Conservation (phyloP, 2,888 invertebrate species). For the Ormyrus labotus region DNA sequence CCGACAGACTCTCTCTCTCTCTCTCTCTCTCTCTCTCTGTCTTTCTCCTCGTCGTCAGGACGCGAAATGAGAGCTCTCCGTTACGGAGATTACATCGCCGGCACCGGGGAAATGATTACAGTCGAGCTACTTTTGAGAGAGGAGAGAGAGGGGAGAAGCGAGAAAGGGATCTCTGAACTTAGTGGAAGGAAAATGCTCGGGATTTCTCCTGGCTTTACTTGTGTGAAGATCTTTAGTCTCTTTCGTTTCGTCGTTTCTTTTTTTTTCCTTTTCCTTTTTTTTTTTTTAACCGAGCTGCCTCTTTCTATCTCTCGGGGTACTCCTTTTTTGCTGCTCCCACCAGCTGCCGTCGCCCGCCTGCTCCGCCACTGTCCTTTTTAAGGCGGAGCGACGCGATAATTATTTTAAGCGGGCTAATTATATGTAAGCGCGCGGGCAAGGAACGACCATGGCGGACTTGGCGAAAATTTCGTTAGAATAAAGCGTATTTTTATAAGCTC, state of each 20-base stretch:
- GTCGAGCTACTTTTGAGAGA: conserved; percentile 42
- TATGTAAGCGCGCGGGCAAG: conserved; percentile 1
- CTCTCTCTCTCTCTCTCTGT: too few relatives aligned
- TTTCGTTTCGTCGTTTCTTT: not conserved
- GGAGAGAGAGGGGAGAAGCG: not conserved
- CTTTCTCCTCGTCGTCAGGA: not conserved
- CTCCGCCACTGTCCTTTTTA: conserved; percentile 8
- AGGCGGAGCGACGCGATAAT: conserved; percentile 36
- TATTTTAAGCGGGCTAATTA: conserved; percentile 47
- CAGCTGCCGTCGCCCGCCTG: not conserved
- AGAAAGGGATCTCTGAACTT: conserved; percentile 19
- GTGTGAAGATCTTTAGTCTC: conserved; percentile 24
- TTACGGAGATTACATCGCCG: conserved; percentile 53
- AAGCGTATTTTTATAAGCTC: too few relatives aligned
- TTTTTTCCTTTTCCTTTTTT: not conserved
- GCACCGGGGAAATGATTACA: conserved; percentile 48
- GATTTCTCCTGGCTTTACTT: conserved; percentile 51
- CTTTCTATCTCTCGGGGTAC: not conserved
- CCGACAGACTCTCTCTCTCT: too few relatives aligned
- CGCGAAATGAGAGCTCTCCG: conserved; percentile 46
- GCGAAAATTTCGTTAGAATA: too few relatives aligned
- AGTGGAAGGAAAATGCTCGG: conserved; percentile 48
- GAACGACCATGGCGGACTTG: too few relatives aligned
- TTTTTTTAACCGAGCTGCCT: not conserved
- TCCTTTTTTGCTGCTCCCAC: not conserved